A percentile compares a stretch with the other conserved stretches of the same genome.
These are phyloP conservation scores for Hypsibius dujardini DNA, from an alignment of 1,140 invertebrate species.

Conservation along the genomic window DNA sequence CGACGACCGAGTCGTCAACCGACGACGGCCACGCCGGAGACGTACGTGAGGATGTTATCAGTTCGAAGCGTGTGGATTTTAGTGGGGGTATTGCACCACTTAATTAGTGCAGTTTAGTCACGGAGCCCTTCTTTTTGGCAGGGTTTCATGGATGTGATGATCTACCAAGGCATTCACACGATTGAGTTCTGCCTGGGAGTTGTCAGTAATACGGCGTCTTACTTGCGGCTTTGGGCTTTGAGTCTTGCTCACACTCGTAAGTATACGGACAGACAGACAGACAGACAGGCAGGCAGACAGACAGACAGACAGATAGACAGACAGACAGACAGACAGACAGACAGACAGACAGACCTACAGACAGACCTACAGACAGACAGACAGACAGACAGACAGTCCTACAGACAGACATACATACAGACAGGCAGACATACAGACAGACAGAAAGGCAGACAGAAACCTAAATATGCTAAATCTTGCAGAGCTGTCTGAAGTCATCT, in stretches of 20 bases:
- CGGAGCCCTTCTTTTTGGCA: background rate
- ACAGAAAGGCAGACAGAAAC: background rate
- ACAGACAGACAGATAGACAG: too few species aligned
- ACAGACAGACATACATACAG: too few species aligned
- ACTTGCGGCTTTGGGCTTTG: conserved; percentile 83
- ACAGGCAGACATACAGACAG: too few species aligned
- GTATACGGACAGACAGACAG: conserved; percentile 29
- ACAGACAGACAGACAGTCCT: too few species aligned
- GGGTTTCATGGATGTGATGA: conserved; percentile 70
- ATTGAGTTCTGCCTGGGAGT: conserved; percentile 91
- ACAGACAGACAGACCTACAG: too few species aligned
- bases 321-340: too few species aligned
- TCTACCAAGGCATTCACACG: conserved; percentile 82
- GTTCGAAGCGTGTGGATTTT: background rate
- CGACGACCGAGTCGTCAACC: background rate
- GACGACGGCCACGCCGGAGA: too few species aligned
- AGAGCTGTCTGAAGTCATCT: conserved; percentile 94
- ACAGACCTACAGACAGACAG: too few species aligned
- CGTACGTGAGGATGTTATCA: background rate
- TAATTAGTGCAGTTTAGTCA: background rate
- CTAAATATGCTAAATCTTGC: conserved; percentile 27
- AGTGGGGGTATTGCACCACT: background rate
- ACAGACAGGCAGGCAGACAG: too few species aligned
- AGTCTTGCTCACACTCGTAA: conserved; percentile 82
- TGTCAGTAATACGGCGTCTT: conserved; percentile 86